These are phyloP conservation scores for Urocolius indicus DNA, from an alignment of 2,113 vertebrate species.

Conservation along the genomic window DNA sequence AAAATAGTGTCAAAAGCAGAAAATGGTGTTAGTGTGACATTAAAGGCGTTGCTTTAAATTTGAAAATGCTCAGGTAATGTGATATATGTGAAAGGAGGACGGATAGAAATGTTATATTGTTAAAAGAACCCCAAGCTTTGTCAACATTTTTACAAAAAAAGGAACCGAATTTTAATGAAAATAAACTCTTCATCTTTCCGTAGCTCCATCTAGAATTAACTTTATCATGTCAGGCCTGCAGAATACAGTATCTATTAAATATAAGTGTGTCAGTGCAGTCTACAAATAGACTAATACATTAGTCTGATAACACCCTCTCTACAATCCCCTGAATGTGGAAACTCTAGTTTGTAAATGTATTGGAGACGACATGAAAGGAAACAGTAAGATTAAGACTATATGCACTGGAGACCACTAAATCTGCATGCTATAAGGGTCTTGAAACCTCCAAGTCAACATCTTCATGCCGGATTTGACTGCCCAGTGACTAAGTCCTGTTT, in stretches of 20 bases:
- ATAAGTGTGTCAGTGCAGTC: neutral
- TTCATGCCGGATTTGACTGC: neutral
- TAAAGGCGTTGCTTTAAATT: neutral
- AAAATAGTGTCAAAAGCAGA: neutral
- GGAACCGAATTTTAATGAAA: neutral
- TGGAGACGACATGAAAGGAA: neutral
- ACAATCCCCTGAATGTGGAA: neutral
- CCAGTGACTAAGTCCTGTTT: neutral
- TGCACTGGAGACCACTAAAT: neutral
- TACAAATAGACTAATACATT: neutral
- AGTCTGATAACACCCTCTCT: neutral
- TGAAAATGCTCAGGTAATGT: neutral
- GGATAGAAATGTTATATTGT: neutral
- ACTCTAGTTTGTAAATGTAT: neutral
- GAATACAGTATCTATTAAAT: neutral
- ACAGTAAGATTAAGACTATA: neutral
- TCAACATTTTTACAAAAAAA: neutral
- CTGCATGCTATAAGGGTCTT: neutral
- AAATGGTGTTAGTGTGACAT: neutral
- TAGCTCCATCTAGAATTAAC: neutral
- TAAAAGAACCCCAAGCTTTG: neutral
- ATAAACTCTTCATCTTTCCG: neutral
- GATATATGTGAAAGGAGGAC: neutral
- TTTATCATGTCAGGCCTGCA: neutral
- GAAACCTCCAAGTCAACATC: neutral